Evolutionary conservation across 2,797 vertebrate genomes (phyloP), one percentile per base, ranked within the genome.

Genomic region (Thamnophis elegans): DNA sequence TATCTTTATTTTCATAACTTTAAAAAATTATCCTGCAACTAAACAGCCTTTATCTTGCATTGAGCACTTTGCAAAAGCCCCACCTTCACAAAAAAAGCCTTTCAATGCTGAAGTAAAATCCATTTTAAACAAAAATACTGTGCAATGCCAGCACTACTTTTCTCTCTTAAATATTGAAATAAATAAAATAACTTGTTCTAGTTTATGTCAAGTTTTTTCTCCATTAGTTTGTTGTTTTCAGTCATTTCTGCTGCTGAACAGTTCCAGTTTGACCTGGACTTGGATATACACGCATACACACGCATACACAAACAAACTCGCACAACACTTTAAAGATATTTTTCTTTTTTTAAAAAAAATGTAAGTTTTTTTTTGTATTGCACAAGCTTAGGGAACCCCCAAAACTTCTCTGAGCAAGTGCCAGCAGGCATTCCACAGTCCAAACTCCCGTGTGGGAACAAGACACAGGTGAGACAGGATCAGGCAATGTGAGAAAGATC

Each of bases 141-240:
- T 97, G 98, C 97, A 96, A 94, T 59, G 92, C 96, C 94, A 96
- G 97, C 96, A 97, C 97, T 95, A 94, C 78, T 94, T 96, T 95
- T 97, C 95, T 96, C 96, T 96, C 95, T 98, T 98, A 98, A 98
- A 98, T 98, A 98, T 96, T 3, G 96, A 98, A 98, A 98, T 98
- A 98, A 98, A 98, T 98, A 98, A 98, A 97, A 97, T 97, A 97
- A 95, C 90, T 97, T 96, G 95, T 95, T 92, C 87, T 89, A 58
- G 93, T 97, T 94, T 94, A 96, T 96, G 96, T 95, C 96, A 96
- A 89, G 60, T 93, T 96, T 96, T 95, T 95, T 93, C 91, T 92
- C 95, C 36, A 32, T 87, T 42, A 95, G 93, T 96, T 96, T 93
- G 92, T 96, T 91, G 47, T 96, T 92, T 97, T 97, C 96, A 96